Conservation (phyloP, 2,888 invertebrate genomes). For the Amphipoea oculea region DNA sequence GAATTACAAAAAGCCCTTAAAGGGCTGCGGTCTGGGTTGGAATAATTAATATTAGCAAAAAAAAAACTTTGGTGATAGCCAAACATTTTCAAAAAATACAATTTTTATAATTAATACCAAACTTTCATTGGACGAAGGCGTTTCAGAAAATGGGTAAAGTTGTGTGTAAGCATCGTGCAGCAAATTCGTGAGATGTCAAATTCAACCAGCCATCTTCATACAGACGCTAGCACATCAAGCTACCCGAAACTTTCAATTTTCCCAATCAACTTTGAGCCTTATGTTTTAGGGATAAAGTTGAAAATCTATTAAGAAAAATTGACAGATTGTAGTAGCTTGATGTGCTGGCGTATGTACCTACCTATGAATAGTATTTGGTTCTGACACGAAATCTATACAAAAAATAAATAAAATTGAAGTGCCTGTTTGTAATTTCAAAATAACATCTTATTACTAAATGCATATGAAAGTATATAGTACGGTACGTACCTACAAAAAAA, state of each 20-base stretch:
- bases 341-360: too few species aligned
- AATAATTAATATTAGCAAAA: neutral
- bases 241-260: too few species aligned
- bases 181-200: slow-evolving; percentile 32
- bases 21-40: neutral
- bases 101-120: slow-evolving; percentile 8
- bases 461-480: too few species aligned
- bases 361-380: slow-evolving; percentile 18
- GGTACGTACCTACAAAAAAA: too few species aligned
- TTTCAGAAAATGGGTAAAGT: slow-evolving; percentile 26
- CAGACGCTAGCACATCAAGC: too few species aligned
- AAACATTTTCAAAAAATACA: neutral
- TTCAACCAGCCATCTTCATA: neutral
- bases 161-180: neutral
- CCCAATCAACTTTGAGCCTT: too few species aligned
- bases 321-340: too few species aligned
- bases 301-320: too few species aligned
- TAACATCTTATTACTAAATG: too few species aligned
- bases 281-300: too few species aligned
- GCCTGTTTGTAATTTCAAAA: too few species aligned
- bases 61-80: neutral
- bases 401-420: too few species aligned
- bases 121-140: slow-evolving; percentile 2
- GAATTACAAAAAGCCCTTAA: neutral
- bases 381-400: slow-evolving; percentile 13